Percentiles rank a stretch among this genome's conserved stretches.
Conservation (phyloP, 2,113 vertebrate species). For the Neodon shergylaensis region DNA sequence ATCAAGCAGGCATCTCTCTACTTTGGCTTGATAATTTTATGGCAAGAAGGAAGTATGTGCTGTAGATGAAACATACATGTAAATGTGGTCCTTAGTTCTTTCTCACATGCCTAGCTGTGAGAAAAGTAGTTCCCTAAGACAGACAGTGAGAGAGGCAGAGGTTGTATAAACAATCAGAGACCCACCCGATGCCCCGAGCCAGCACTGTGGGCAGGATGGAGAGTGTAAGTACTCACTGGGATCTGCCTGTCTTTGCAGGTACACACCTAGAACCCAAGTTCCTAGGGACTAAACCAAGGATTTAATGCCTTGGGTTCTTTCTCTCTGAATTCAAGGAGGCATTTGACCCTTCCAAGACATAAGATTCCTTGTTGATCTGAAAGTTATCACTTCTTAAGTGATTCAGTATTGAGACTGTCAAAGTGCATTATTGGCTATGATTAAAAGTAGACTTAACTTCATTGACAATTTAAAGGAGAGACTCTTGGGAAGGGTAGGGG, state of each 20-base stretch:
- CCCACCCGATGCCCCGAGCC: not conserved
- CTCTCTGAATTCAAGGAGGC: not conserved
- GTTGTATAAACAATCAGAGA: not conserved
- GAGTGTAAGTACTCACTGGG: accelerated
- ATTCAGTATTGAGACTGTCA: not conserved
- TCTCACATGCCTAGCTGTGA: not conserved
- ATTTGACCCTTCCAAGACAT: not conserved
- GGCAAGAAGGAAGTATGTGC: not conserved
- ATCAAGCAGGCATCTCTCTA: not conserved
- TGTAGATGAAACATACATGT: not conserved
- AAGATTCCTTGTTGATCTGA: not conserved
- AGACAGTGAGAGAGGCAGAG: not conserved
- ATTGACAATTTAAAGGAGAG: not conserved
- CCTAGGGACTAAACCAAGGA: not conserved
- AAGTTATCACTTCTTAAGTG: not conserved
- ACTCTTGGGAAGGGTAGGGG: not conserved
- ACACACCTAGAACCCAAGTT: not conserved
- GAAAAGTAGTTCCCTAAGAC: not conserved
- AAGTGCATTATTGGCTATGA: not conserved
- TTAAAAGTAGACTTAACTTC: not conserved
- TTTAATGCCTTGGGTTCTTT: not conserved
- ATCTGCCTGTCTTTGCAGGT: not conserved
- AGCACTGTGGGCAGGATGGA: not conserved
- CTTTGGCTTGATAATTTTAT: not conserved
- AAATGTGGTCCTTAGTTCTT: not conserved